Conservation (phyloP, 2,113 vertebrate genomes). For the Chunga burmeisteri region DNA sequence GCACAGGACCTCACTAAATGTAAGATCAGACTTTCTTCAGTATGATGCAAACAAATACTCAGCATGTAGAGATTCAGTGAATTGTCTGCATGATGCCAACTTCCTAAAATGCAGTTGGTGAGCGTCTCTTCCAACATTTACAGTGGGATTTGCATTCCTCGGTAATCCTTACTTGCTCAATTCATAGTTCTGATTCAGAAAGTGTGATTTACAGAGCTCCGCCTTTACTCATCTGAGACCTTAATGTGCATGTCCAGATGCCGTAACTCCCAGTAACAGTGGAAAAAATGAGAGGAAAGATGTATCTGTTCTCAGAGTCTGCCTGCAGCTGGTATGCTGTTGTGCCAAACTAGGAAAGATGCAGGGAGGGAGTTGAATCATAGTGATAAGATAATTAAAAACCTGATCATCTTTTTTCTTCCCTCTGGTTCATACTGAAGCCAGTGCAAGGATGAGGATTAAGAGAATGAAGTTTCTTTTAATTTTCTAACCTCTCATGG, state of each 20-base stretch:
- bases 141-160: not conserved
- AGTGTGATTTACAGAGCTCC: not conserved
- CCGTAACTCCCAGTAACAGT: not conserved
- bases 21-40: not conserved
- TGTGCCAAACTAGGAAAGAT: not conserved
- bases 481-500: not conserved
- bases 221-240: not conserved
- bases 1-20: not conserved
- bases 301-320: not conserved
- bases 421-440: not conserved
- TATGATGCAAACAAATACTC: rapidly evolving
- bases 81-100: not conserved
- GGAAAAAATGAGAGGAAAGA: not conserved
- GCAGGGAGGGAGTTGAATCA: not conserved
- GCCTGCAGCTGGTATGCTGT: not conserved
- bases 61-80: not conserved
- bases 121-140: not conserved
- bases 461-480: not conserved
- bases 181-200: not conserved
- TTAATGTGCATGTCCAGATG: not conserved
- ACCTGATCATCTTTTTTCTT: not conserved
- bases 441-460: not conserved
- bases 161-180: not conserved
- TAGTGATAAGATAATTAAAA: not conserved
- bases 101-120: not conserved